Percentiles rank a stretch among this genome's conserved stretches.
Conservation (phyloP, 2,888 invertebrate genomes). For the Drosophila vallismaia region DNA sequence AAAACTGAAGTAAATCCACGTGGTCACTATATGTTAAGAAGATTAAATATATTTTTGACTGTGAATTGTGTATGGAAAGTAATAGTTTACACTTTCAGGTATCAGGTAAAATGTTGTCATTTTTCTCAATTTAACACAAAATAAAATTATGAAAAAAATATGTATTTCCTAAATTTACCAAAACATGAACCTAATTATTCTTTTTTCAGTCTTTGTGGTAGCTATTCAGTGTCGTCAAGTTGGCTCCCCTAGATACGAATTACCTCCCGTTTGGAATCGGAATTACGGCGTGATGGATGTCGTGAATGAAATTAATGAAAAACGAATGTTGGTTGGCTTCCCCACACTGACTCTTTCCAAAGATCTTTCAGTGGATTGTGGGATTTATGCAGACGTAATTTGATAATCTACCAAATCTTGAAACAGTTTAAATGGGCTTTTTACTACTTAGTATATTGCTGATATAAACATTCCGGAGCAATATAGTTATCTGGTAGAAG, state of each 20-base stretch:
- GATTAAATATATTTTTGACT: background rate
- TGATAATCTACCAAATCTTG: no score
- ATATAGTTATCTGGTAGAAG: background rate
- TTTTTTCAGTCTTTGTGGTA: background rate
- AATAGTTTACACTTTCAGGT: background rate
- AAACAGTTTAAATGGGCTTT: background rate
- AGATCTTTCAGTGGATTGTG: background rate
- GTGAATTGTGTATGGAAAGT: background rate
- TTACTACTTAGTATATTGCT: background rate
- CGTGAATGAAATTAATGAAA: background rate
- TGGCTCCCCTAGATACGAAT: background rate
- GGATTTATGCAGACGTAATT: background rate
- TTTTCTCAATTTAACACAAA: background rate
- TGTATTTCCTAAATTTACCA: background rate
- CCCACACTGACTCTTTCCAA: background rate
- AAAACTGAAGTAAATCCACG: background rate
- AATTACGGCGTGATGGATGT: background rate
- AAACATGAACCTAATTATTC: background rate
- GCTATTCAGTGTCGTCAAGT: background rate
- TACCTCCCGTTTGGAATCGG: background rate
- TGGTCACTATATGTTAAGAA: background rate
- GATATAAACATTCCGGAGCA: background rate
- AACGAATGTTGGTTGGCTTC: background rate
- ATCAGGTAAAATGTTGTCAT: background rate
- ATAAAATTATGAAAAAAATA: background rate